phyloP scores from a whole-genome alignment of 2,113 vertebrate species.

The Thryonomys swinderianus region DNA sequence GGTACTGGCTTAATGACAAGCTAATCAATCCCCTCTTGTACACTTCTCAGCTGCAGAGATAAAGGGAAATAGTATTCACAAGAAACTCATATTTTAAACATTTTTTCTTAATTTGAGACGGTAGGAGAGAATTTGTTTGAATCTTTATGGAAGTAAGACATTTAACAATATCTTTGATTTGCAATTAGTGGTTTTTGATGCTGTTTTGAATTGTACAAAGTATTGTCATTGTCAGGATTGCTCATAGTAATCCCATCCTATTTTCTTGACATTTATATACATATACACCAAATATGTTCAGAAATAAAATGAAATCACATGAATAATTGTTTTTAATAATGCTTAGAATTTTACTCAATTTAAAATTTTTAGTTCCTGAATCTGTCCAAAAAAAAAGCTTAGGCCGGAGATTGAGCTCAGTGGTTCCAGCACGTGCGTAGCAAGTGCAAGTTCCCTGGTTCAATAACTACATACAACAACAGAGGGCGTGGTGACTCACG shows the following conservation, averaged over 20 bases:
- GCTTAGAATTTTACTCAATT: slow-evolving; percentile 44
- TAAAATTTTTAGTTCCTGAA: slow-evolving; percentile 57
- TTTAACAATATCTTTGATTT: slow-evolving; percentile 64
- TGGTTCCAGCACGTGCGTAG: no score
- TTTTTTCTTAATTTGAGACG: slow-evolving; percentile 20
- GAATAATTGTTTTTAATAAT: slow-evolving; percentile 55
- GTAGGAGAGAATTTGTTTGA: slow-evolving; percentile 39
- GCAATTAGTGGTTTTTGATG: slow-evolving; percentile 47
- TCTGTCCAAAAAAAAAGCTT: slow-evolving; percentile 41
- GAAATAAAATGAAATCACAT: slow-evolving; percentile 65
- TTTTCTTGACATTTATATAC: slow-evolving; percentile 54
- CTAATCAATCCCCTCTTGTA: neutral
- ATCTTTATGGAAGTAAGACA: neutral
- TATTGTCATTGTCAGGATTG: slow-evolving; percentile 46
- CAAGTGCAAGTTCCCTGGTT: no score
- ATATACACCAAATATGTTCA: slow-evolving; percentile 43
- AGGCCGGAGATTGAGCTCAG: no score
- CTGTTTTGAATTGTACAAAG: slow-evolving; percentile 11
- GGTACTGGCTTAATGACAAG: neutral
- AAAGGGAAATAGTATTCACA: neutral
- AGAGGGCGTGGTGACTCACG: no score
- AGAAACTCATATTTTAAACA: slow-evolving; percentile 20
- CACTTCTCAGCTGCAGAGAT: neutral
- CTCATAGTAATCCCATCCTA: slow-evolving; percentile 10
- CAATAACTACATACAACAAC: no score